A percentile compares a stretch with the other conserved stretches of the same genome.
Conservation (phyloP, 2,888 invertebrate genomes). For the Cotesia congregata region DNA sequence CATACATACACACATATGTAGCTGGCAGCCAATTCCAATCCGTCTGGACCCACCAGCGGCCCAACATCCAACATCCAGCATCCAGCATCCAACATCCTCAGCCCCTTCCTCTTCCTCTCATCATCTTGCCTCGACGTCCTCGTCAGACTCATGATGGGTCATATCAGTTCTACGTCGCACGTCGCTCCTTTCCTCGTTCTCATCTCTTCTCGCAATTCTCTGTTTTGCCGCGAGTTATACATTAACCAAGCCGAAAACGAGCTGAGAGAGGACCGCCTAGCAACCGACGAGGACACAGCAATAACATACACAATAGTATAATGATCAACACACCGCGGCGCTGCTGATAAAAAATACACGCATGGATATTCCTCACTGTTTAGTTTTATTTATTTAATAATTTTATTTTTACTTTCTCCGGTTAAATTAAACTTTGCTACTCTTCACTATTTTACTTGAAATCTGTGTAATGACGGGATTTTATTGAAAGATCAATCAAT, state of each 20-base stretch:
- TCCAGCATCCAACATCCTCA: slow-evolving; percentile 10
- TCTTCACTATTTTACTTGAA: too few relatives aligned
- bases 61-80: slow-evolving; percentile 1
- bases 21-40: slow-evolving; percentile 31
- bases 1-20: background rate
- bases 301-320: slow-evolving; percentile 49
- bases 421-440: too few relatives aligned
- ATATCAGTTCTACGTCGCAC: background rate
- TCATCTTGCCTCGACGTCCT: background rate
- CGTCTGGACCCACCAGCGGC: slow-evolving; percentile 28
- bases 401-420: too few relatives aligned
- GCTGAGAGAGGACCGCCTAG: slow-evolving; percentile 37
- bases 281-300: slow-evolving; percentile 58
- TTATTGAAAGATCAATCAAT: too few relatives aligned
- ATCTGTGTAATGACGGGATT: too few relatives aligned
- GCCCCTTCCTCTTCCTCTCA: slow-evolving; percentile 23
- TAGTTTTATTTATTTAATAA: too few relatives aligned
- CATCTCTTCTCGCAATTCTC: slow-evolving; percentile 9
- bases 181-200: slow-evolving; percentile 3
- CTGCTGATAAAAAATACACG: background rate
- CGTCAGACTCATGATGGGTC: background rate
- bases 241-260: slow-evolving; percentile 25
- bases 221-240: slow-evolving; percentile 16
- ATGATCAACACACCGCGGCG: slow-evolving; percentile 52
- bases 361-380: too few relatives aligned